A percentile compares a stretch with the other conserved stretches of the same genome.
These are phyloP conservation scores for Eristalis intricaria DNA, from an alignment of 2,888 invertebrate species.

Conservation along the genomic window DNA sequence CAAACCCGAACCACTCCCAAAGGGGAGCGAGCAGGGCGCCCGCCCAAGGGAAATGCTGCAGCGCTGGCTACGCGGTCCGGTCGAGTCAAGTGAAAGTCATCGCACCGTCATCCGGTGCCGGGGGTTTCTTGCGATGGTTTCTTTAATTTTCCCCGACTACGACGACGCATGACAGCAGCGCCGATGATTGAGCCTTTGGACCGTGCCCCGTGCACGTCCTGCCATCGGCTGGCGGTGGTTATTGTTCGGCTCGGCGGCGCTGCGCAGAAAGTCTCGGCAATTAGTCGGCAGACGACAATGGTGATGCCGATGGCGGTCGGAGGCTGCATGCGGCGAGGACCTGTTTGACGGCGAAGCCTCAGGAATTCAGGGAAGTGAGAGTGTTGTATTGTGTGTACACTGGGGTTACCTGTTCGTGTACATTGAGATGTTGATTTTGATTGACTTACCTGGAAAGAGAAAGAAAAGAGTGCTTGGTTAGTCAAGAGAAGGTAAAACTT, in stretches of 20 bases:
- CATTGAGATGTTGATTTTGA: slow-evolving; percentile 10
- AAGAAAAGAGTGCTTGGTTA: slow-evolving; percentile 19
- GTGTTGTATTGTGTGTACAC: slow-evolving; percentile 23
- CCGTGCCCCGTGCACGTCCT: slow-evolving; percentile 2
- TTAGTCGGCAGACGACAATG: slow-evolving; percentile 1
- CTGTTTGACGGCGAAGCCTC: slow-evolving; percentile 11
- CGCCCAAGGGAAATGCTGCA: not conserved
- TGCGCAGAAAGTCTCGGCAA: slow-evolving; percentile 16
- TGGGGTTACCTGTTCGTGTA: slow-evolving; percentile 6
- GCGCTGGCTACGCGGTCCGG: not conserved
- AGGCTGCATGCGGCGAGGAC: slow-evolving; percentile 18
- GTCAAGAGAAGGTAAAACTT: slow-evolving; percentile 2
- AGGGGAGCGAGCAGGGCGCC: not conserved
- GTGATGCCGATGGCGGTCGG: not conserved
- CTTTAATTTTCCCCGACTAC: slow-evolving; percentile 28
- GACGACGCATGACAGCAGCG: slow-evolving; percentile 25
- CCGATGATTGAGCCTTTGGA: slow-evolving; percentile 47
- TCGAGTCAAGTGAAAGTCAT: slow-evolving; percentile 57
- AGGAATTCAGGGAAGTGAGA: slow-evolving; percentile 33
- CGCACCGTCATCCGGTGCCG: not conserved
- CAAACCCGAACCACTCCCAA: slow-evolving; percentile 15
- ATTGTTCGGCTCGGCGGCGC: slow-evolving; percentile 24
- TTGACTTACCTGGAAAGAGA: slow-evolving; percentile 60
- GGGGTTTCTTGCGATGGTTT: slow-evolving; percentile 42
- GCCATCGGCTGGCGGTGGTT: slow-evolving; percentile 8